phyloP scores from a whole-genome alignment of 2,113 vertebrate species.

The Tachysurus fulvidraco region DNA sequence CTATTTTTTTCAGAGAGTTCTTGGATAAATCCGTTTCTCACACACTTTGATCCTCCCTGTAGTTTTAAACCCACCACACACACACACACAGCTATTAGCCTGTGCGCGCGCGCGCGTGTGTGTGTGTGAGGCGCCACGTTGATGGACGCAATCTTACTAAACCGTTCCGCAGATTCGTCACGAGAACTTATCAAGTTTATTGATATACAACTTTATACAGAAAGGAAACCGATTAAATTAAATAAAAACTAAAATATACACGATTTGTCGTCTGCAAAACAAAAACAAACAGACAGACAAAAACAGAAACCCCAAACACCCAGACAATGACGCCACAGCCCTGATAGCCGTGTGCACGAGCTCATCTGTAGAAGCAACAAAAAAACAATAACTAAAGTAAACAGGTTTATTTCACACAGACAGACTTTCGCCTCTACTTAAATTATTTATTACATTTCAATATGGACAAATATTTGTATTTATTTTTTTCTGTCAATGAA shows the following conservation, averaged over 20 bases:
- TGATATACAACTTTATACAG: background rate
- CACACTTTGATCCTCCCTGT: background rate
- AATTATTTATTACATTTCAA: background rate
- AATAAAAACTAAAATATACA: background rate
- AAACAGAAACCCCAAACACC: no score
- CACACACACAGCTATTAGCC: conserved; percentile 63
- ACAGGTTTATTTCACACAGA: no score
- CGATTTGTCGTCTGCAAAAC: no score
- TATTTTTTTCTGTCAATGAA: background rate
- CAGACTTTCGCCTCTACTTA: no score
- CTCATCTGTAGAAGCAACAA: no score
- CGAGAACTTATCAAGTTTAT: no score
- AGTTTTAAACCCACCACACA: background rate
- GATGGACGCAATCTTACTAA: conserved; percentile 67
- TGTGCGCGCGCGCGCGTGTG: conserved; percentile 58
- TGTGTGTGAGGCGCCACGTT: conserved; percentile 77
- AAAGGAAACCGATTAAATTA: background rate
- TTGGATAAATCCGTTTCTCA: no score
- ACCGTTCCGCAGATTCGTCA: conserved; percentile 59
- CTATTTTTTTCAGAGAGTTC: background rate
- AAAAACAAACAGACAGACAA: background rate
- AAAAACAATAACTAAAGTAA: no score
- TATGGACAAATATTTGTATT: background rate
- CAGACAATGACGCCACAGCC: no score
- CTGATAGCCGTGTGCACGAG: no score